These are phyloP conservation scores for Oxyteleia sp. DNA, from an alignment of 2,888 invertebrate species.

Conservation along the genomic window DNA sequence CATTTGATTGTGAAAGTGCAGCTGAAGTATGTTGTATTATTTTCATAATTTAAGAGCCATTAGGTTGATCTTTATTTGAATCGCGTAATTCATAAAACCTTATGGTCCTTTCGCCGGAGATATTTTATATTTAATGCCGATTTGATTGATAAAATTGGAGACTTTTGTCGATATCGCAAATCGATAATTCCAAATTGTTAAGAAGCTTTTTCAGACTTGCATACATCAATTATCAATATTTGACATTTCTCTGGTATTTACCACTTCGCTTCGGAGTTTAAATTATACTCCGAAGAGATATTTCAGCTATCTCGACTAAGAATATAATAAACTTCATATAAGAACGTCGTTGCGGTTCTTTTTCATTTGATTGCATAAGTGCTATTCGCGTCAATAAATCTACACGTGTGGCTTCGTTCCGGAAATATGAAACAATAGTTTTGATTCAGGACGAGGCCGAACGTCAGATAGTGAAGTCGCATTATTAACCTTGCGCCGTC, in stretches of 20 bases:
- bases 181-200: no score
- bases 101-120: no score
- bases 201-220: background rate
- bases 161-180: background rate
- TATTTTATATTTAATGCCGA: no score
- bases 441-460: conserved; percentile 55
- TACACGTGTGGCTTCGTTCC: conserved; percentile 29
- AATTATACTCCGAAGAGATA: conserved; percentile 36
- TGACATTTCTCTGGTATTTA: conserved; percentile 65
- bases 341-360: conserved; percentile 11
- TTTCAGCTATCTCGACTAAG: conserved; percentile 23
- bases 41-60: conserved; percentile 46
- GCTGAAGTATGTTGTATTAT: conserved; percentile 40
- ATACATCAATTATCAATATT: conserved; percentile 44
- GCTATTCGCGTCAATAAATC: conserved; percentile 34
- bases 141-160: background rate
- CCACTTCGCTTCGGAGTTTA: conserved; percentile 17
- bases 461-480: conserved; percentile 49
- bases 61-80: conserved; percentile 25
- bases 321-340: conserved; percentile 23
- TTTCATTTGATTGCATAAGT: conserved; percentile 29
- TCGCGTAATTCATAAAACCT: background rate
- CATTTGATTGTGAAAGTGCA: conserved; percentile 62
- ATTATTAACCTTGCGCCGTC: conserved; percentile 69
- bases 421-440: conserved; percentile 61